Conservation (phyloP, 2,888 invertebrate species). For the Cybosia mesomella region DNA sequence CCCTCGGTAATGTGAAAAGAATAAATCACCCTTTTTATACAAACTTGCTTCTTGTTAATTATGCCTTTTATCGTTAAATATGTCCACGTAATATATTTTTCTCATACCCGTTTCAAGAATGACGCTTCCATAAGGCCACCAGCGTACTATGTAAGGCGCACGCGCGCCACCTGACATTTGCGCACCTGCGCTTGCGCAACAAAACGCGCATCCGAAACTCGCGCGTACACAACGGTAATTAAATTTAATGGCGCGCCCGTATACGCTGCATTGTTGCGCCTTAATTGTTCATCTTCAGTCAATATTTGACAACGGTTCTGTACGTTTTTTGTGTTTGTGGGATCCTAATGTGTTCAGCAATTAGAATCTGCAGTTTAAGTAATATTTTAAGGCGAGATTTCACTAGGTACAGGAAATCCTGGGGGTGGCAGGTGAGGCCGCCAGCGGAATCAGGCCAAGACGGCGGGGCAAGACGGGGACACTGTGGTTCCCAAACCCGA, state of each 20-base stretch:
- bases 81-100: slow-evolving; percentile 11
- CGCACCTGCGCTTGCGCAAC: slow-evolving; percentile 58
- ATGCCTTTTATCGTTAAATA: slow-evolving; percentile 9
- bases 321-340: slow-evolving; percentile 11
- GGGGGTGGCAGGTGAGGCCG: too few species aligned
- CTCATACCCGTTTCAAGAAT: slow-evolving; percentile 19
- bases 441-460: too few species aligned
- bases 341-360: slow-evolving; percentile 14
- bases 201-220: slow-evolving; percentile 55
- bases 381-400: neutral
- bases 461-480: too few species aligned
- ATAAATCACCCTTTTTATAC: neutral
- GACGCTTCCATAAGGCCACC: slow-evolving; percentile 43
- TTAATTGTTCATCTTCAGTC: slow-evolving; percentile 46
- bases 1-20: neutral
- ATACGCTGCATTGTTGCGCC: slow-evolving; percentile 53
- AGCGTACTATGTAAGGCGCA: slow-evolving; percentile 41
- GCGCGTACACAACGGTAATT: slow-evolving; percentile 56
- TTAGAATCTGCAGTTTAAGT: neutral
- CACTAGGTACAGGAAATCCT: too few species aligned
- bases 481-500: too few species aligned
- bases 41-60: neutral
- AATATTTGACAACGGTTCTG: slow-evolving; percentile 47
- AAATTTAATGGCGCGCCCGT: slow-evolving; percentile 59
- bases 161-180: slow-evolving; percentile 55